Evolutionary conservation across 2,888 invertebrate genomes (phyloP), one percentile per base, ranked within the genome.

Genomic region (Unio pictorum): DNA sequence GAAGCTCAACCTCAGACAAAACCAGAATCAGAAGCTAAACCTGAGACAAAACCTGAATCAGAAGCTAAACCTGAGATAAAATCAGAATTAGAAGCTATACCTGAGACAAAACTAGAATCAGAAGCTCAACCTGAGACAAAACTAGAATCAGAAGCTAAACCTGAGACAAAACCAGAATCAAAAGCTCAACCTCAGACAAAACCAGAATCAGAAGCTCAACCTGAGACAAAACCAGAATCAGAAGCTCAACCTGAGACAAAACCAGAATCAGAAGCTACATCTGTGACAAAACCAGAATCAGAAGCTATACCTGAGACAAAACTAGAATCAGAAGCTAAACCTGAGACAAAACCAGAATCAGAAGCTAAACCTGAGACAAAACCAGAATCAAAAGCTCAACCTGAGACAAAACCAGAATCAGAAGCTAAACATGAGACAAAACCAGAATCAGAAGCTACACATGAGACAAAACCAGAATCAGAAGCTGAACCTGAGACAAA

Each of bases 341-440:
- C 55, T 18, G 64, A 63, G 26, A 55, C n/a, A 56, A 67, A 67
- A 17, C 3, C n/a, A n/a, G 26, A 57, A 34, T 55, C 60, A 56
- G 20, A 57, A 64, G 64, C 26, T 55, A 55, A 55, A 23, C 17
- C 55, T n/a, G 28, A 56, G 54, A 57, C 26, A 26, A 55, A 55
- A 61, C 7, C n/a, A 17, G 61, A 23, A 20, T 15, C 55, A 54
- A 7, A 60, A 67, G 7, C 20, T 26, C 4, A 26, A 61, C 26
- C 26, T 3, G 2, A 56, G 28, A 30, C 30, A 23, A 55, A 61
- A 55, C 1, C 2, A 54, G 23, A 28, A 20, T 23, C 55, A 54
- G 20, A 60, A 67, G 8, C 20, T 26, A 7, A 26, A 61, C 15
- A 15, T 58, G 18, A 56, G 28, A 30, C n/a, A 57, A 57, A 57